Conservation (phyloP, 2,888 invertebrate species). For the Ichneumoninae sp. region DNA sequence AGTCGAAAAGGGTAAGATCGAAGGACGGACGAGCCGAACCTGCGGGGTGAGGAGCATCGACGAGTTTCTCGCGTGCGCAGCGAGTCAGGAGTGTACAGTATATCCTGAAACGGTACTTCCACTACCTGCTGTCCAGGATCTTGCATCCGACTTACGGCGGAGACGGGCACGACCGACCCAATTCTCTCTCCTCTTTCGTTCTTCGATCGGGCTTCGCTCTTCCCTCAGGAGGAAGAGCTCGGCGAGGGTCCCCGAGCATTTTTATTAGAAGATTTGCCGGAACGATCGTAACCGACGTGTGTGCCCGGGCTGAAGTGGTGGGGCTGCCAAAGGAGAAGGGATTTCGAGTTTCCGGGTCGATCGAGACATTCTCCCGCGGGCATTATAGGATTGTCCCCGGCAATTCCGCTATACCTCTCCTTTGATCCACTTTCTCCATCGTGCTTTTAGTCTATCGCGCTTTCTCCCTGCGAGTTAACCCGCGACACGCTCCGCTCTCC, state of each 20-base stretch:
- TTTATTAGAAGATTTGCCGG: constrained; percentile 60
- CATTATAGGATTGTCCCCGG: constrained; percentile 31
- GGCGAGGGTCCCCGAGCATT: constrained; percentile 48
- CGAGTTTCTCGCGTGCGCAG: constrained; percentile 17
- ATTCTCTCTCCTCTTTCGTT: constrained; percentile 37
- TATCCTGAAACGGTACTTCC: neutral
- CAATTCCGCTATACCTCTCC: constrained; percentile 45
- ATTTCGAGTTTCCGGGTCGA: constrained; percentile 42
- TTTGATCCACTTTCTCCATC: constrained; percentile 48
- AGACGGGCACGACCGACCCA: constrained; percentile 39
- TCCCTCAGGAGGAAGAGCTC: constrained; percentile 24
- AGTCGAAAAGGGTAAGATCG: constrained; percentile 32
- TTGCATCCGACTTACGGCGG: neutral
- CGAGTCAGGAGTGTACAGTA: neutral
- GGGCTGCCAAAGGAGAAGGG: neutral
- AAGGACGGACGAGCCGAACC: constrained; percentile 13
- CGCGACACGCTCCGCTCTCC: neutral
- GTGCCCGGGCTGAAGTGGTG: neutral
- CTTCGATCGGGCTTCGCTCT: neutral
- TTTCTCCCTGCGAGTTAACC: neutral
- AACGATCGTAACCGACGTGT: constrained; percentile 55
- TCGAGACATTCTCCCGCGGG: constrained; percentile 45
- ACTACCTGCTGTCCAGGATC: constrained; percentile 2
- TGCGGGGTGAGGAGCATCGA: constrained; percentile 25
- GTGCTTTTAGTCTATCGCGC: constrained; percentile 11